Base-by-base conservation (phyloP, 2,888 invertebrate species). In the Brachyptera risi region DNA sequence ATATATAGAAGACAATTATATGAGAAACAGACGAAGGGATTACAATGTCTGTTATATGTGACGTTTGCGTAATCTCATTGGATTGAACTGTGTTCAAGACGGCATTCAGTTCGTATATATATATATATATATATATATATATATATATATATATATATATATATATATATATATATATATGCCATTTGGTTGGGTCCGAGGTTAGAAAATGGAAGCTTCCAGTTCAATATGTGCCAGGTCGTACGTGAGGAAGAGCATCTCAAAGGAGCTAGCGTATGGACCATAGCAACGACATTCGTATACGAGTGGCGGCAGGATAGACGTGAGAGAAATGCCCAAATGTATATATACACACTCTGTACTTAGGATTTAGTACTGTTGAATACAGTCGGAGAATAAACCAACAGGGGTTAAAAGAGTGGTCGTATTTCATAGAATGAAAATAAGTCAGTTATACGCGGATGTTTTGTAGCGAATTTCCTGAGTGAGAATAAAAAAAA, bases 261-360 rank as follows among this genome's bases (percentile, higher is more conserved):
- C n/a, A n/a, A n/a, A 54, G 54, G 54, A 35, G 19, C 37, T 11
- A 15, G 19, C 11, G 24, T 17, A 11, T 23, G 5, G 37, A 23
- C 54, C 54, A 54, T n/a, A n/a, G 37, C 54, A 54, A 54, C 23
- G 54, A 54, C 54, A 54, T 54, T 54, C 37, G 17, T n/a, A 21
- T 13, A 17, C 35, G 23, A 54, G 23, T 21, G 21, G 54, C 17
- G 35, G 37, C 26, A 51, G 50, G 26, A 42, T 51, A 26, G 54
- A 37, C 54, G 54, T 54, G 35, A 17, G 31, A n/a, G 23, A 54
- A 54, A 13, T 51, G 24, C 50, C 13, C 24, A 15, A 51, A 27
- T 51, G 27, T 26, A 15, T 31, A 31, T 31, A 31, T 42, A n/a
- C n/a, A n/a, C n/a, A 42, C 47, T 23, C 47, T 47, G 54, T 54